phyloP scores from a whole-genome alignment of 2,113 vertebrate genomes.

The Diadophis punctatus region DNA sequence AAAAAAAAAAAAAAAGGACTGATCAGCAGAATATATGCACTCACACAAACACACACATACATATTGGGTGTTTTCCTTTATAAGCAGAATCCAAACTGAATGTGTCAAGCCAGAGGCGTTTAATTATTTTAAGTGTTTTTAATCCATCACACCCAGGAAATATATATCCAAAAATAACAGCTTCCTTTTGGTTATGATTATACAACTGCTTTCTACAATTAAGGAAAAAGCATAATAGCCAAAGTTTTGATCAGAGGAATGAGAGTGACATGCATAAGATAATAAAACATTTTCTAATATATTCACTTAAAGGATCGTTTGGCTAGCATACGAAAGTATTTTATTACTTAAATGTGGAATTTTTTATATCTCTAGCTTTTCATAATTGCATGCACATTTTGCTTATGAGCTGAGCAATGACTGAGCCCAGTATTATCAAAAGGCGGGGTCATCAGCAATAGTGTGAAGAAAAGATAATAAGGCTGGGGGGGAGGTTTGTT shows the following conservation, averaged over 20 bases:
- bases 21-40: not conserved
- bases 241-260: not conserved
- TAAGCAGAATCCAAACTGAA: not conserved
- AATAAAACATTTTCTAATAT: not conserved
- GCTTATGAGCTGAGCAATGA: not conserved
- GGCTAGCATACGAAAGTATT: constrained; percentile 11
- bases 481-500: not conserved
- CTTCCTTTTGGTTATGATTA: constrained; percentile 28
- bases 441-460: not conserved
- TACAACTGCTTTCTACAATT: constrained; percentile 9
- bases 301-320: not conserved
- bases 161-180: constrained; percentile 20
- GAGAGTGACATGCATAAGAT: not conserved
- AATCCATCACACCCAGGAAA: not conserved
- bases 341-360: constrained; percentile 43
- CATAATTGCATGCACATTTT: constrained; percentile 30
- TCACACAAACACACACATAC: not conserved
- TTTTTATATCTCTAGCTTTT: constrained; percentile 22
- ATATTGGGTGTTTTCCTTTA: rapidly evolving
- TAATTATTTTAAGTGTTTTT: not conserved
- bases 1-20: not conserved
- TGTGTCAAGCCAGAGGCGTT: not conserved
- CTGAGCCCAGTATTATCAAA: not conserved
- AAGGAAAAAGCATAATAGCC: constrained; percentile 5
- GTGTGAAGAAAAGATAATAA: not conserved